Evolutionary conservation across 2,888 invertebrate genomes (phyloP).

Genomic region (Arge pagana): DNA sequence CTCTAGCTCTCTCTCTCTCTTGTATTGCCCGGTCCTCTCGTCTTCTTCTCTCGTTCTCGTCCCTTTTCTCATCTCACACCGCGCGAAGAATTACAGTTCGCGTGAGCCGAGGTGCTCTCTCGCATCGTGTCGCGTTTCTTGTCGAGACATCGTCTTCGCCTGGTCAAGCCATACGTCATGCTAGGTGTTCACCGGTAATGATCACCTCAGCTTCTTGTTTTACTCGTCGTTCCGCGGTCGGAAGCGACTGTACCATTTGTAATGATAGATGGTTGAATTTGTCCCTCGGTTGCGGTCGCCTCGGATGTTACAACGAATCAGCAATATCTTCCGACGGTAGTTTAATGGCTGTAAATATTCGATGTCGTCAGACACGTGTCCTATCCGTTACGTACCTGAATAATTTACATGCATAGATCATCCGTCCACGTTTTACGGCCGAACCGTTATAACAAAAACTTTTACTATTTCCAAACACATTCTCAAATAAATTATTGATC

Average conservation of each 20-base stretch:
- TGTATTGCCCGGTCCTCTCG: neutral
- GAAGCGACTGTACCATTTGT: conserved; percentile 22
- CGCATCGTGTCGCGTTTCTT: conserved; percentile 16
- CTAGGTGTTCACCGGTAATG: conserved; percentile 51
- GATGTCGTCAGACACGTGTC: conserved; percentile 11
- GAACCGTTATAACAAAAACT: no score
- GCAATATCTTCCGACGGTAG: conserved; percentile 15
- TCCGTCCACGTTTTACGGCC: no score
- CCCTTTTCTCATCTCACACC: conserved; percentile 4
- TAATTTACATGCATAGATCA: no score
- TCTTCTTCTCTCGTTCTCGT: neutral
- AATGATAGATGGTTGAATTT: conserved; percentile 22
- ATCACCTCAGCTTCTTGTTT: conserved; percentile 49
- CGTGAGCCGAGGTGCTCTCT: conserved; percentile 34
- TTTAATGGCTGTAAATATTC: conserved; percentile 16
- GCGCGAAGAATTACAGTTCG: conserved; percentile 36
- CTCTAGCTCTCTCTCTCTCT: neutral
- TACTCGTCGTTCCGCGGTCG: conserved; percentile 38
- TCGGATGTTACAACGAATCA: conserved; percentile 1
- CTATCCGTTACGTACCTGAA: no score
- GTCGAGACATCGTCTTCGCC: conserved; percentile 22
- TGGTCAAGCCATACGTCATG: conserved; percentile 48
- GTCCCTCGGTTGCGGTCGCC: conserved; percentile 16
- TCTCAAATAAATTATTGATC: no score
- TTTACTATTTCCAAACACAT: no score